Evolutionary conservation across 2,888 invertebrate species (phyloP), one percentile per base, ranked within the genome.

Genomic region (Acanthococcus lagerstroemiae): DNA sequence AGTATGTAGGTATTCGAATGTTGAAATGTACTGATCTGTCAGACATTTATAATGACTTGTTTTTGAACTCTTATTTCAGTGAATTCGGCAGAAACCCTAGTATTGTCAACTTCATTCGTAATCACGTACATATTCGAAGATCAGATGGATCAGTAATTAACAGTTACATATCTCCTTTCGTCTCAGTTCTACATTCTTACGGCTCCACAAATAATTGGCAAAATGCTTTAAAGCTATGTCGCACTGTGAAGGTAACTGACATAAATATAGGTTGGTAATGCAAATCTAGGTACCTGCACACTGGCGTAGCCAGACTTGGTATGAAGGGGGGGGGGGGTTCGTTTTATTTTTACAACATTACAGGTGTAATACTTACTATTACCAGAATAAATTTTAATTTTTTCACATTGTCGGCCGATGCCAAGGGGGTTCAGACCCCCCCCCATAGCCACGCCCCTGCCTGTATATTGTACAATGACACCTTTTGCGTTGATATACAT

Each of bases 81-180:
- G 94, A 95, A 75, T 84, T 92, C 71, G 95, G 95, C 2, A 86
- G 90, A 72, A 88, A 88, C 72, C 90, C 95, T 0, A 82, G 84
- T 67, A 82, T 96, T 15, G 79, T 86, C 66, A 86, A 84, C 72
- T 90, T 95, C 72, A 84, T 90, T 72, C 90, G 91, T 68, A 90
- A 90, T 67, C 84, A 89, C 65, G 84, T 93, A 1, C 86, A 87
- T 1, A 82, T 97, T 56, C 83, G 94, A 22, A 84, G 93, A 48
- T 87, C 88, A 0, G 94, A 96, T 73, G 97, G 97, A 0, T 90
- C 95, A 0, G 76, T 92, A 12, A 79, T 95, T 27, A 85, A 84
- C 68, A 78, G 85, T 5, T 81, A 85, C 0, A 81, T 89, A 54
- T 85, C 88, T 0, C 84, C 87, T 0, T 89, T 88, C 73, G 80